Evolutionary conservation across 1,140 invertebrate genomes (phyloP).

Genomic region (Drosophila takahashii): DNA sequence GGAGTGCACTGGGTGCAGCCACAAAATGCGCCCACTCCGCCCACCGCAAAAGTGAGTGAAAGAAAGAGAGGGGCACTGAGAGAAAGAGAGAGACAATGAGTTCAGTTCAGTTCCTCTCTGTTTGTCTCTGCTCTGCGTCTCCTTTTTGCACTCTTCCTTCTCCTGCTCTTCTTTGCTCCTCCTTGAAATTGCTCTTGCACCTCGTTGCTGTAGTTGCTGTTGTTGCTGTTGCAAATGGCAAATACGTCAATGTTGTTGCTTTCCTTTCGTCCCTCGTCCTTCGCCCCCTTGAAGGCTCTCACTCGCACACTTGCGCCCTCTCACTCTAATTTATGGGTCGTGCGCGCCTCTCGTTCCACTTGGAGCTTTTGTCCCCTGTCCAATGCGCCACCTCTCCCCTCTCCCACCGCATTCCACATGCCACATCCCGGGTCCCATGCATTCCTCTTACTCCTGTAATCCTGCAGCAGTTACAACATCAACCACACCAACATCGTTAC

Average conservation of each 20-base stretch:
- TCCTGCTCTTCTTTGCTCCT: conserved; percentile 18
- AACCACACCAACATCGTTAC: conserved; percentile 68
- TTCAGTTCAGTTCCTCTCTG: conserved; percentile 22
- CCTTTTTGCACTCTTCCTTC: conserved; percentile 30
- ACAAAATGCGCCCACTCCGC: conserved; percentile 44
- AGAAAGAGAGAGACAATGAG: conserved; percentile 5
- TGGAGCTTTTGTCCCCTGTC: conserved; percentile 58
- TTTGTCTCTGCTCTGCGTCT: conserved; percentile 50
- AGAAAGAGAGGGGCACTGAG: neutral
- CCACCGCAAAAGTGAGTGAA: conserved; percentile 5
- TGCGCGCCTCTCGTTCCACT: conserved; percentile 65
- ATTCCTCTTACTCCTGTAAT: conserved; percentile 40
- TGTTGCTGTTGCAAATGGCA: conserved; percentile 69
- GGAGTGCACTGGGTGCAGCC: conserved; percentile 54
- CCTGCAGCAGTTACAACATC: conserved; percentile 44
- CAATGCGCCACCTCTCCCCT: conserved; percentile 26
- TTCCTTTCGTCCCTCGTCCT: conserved; percentile 12
- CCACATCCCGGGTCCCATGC: conserved; percentile 30
- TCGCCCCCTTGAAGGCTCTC: conserved; percentile 22
- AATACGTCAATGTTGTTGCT: conserved; percentile 71
- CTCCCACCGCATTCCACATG: conserved; percentile 16
- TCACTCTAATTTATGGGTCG: conserved; percentile 78
- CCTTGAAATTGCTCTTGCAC: conserved; percentile 34
- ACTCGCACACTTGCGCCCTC: conserved; percentile 25
- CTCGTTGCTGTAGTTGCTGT: conserved; percentile 33